Conservation (phyloP, 2,888 invertebrate genomes). For the Apodemia duryi region DNA sequence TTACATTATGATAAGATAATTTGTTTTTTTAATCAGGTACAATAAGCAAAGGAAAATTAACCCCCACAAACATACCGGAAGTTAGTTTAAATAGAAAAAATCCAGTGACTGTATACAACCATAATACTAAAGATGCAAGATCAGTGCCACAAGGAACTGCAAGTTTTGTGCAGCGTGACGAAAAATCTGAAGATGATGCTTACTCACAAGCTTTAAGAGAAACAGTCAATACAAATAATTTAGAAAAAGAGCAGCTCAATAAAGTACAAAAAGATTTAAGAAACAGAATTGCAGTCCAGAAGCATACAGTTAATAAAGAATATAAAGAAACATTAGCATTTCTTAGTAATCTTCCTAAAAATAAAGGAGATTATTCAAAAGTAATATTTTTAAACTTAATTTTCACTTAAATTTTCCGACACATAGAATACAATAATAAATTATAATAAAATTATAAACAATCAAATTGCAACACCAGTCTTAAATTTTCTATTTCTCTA, state of each 20-base stretch:
- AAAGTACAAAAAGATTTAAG: constrained; percentile 50
- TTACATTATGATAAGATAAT: no score
- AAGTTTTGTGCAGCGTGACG: constrained; percentile 49
- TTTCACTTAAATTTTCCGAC: not conserved
- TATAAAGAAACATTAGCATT: constrained; percentile 66
- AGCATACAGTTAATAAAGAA: constrained; percentile 81
- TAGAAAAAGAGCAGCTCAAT: constrained; percentile 39
- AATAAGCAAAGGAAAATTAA: constrained; percentile 41
- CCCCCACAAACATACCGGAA: constrained; percentile 35
- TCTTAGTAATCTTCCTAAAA: constrained; percentile 59
- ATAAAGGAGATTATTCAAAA: constrained; percentile 44
- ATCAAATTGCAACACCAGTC: no score
- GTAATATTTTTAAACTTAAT: constrained; percentile 42
- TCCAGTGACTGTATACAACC: constrained; percentile 60
- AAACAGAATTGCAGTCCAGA: constrained; percentile 73
- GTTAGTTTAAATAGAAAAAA: constrained; percentile 39
- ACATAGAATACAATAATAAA: not conserved
- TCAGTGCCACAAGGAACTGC: constrained; percentile 45
- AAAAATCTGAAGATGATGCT: constrained; percentile 52
- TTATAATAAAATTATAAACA: no score
- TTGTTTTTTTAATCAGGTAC: constrained; percentile 18
- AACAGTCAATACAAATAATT: constrained; percentile 31
- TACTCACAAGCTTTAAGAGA: constrained; percentile 61
- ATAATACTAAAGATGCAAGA: constrained; percentile 51
- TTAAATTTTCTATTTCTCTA: no score